A percentile compares a stretch with the other conserved stretches of the same genome.
Evolutionary conservation across 2,888 invertebrate genomes (phyloP).

Genomic region (Erebia aethiops): DNA sequence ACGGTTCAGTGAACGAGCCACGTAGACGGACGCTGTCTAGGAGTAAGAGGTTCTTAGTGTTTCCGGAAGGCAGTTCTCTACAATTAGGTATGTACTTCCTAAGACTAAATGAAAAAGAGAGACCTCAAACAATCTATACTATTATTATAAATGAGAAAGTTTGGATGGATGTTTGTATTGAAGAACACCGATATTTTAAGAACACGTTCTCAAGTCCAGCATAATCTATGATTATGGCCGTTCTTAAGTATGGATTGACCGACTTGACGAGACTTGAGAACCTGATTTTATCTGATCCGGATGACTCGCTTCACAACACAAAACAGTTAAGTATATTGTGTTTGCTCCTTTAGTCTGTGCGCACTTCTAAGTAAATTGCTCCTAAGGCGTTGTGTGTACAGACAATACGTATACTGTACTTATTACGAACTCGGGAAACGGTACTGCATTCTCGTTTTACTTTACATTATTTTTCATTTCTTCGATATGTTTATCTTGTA

Average conservation of each 20-base stretch:
- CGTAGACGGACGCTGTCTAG: constrained; percentile 71
- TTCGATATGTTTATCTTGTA: not conserved
- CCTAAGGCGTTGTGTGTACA: constrained; percentile 8
- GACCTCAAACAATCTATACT: not conserved
- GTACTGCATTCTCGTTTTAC: constrained; percentile 2
- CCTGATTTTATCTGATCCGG: too few relatives aligned
- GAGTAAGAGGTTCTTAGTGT: constrained; percentile 82
- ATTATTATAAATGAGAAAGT: not conserved
- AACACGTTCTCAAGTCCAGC: too few relatives aligned
- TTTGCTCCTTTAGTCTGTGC: constrained; percentile 50
- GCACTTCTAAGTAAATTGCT: constrained; percentile 42
- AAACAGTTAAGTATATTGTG: too few relatives aligned
- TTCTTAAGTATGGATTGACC: too few relatives aligned
- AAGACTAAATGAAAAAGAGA: not conserved
- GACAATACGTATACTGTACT: not conserved
- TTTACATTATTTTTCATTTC: constrained; percentile 4
- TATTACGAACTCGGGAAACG: constrained; percentile 1
- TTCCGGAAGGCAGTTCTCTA: constrained; percentile 84
- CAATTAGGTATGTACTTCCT: constrained; percentile 79
- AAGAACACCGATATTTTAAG: too few relatives aligned
- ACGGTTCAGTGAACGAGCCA: constrained; percentile 49
- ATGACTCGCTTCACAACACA: too few relatives aligned
- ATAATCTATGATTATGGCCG: too few relatives aligned
- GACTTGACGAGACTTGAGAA: too few relatives aligned
- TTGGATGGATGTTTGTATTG: too few relatives aligned